phyloP scores from a whole-genome alignment of 37 sponge, comb jelly and placozoan species.

The Aphrocallistes beatrix region DNA sequence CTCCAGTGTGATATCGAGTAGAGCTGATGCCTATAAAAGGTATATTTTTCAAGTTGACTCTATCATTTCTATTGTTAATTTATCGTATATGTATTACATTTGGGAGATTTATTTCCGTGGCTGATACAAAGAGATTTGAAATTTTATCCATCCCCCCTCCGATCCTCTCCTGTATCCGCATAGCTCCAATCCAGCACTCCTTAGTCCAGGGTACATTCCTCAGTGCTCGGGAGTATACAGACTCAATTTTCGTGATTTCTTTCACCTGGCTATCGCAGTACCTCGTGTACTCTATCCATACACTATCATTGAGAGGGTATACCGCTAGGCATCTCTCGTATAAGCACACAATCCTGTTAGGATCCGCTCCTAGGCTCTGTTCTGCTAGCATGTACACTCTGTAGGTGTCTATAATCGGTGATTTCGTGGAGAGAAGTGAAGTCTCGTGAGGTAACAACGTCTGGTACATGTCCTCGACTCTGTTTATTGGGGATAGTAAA shows the following conservation, averaged over 20 bases:
- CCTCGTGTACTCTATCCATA: neutral
- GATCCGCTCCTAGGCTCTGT: neutral
- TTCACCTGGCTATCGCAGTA: neutral
- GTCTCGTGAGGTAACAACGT: neutral
- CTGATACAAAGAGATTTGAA: neutral
- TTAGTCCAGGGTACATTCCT: neutral
- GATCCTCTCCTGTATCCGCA: neutral
- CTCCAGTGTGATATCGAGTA: neutral
- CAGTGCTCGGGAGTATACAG: neutral
- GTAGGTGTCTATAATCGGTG: neutral
- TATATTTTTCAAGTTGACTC: neutral
- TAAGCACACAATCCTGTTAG: neutral
- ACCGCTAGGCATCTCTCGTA: neutral
- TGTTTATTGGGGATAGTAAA: neutral
- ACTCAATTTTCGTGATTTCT: neutral
- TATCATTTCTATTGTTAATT: neutral
- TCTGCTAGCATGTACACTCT: slow-evolving; percentile 4
- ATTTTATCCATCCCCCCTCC: neutral
- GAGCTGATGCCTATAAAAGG: neutral
- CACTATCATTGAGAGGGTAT: neutral
- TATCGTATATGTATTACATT: neutral
- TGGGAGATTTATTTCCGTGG: neutral
- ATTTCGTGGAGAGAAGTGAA: neutral
- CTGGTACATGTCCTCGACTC: neutral
- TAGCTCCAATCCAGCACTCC: neutral